A percentile compares a stretch with the other conserved stretches of the same genome.
These are phyloP conservation scores for Phylloscopus trochilus DNA, from an alignment of 2,113 vertebrate genomes.

Conservation along the genomic window DNA sequence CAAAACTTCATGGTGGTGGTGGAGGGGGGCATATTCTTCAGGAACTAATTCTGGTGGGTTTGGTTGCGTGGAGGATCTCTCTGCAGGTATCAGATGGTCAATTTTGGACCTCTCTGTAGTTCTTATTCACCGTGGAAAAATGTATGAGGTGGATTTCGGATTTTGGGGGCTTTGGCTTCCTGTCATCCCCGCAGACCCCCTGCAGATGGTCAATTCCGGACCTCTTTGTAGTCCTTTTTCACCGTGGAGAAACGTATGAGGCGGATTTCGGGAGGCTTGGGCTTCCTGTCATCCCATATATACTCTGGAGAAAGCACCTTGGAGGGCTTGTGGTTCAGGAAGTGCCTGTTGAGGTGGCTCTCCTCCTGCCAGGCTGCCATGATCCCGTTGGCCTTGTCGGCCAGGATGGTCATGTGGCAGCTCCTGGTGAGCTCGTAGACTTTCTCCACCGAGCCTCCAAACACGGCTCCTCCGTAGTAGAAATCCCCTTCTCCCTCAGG, in stretches of 20 bases:
- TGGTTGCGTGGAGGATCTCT: neutral
- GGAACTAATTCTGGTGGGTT: neutral
- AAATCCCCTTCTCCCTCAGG: slow-evolving; percentile 73
- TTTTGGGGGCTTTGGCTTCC: slow-evolving; percentile 48
- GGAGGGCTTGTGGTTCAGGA: slow-evolving; percentile 75
- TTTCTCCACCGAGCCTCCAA: slow-evolving; percentile 63
- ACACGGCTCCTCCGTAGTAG: slow-evolving; percentile 74
- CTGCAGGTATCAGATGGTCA: neutral
- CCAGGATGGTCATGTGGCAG: slow-evolving; percentile 70
- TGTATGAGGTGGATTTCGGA: slow-evolving; percentile 68
- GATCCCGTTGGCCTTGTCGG: slow-evolving; percentile 66
- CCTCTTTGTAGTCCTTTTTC: slow-evolving; percentile 50
- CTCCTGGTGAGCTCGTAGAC: slow-evolving; percentile 62
- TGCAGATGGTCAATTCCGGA: slow-evolving; percentile 12
- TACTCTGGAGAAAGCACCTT: slow-evolving; percentile 81
- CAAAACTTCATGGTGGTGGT: neutral
- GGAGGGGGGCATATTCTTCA: neutral
- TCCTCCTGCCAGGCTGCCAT: slow-evolving; percentile 80
- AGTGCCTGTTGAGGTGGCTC: slow-evolving; percentile 77
- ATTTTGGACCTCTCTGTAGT: slow-evolving; percentile 39
- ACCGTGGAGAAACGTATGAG: slow-evolving; percentile 68
- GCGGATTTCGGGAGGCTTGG: slow-evolving; percentile 50
- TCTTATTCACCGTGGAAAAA: slow-evolving; percentile 68
- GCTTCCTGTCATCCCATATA: slow-evolving; percentile 74
- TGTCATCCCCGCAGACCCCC: slow-evolving; percentile 60